Conservation (phyloP, 2,113 vertebrate genomes). For the Anolis carolinensis region DNA sequence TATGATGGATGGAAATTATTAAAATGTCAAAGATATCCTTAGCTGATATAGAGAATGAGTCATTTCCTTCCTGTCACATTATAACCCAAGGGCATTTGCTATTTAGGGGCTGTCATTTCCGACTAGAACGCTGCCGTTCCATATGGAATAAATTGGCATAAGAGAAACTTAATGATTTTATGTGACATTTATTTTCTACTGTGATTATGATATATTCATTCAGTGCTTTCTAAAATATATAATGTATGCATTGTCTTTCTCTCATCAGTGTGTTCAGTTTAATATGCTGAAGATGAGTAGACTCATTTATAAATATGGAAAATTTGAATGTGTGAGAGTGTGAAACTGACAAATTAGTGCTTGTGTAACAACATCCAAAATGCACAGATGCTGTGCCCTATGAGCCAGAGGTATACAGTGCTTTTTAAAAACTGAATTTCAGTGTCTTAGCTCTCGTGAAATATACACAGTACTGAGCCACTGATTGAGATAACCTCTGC, state of each 20-base stretch:
- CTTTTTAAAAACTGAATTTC: not conserved
- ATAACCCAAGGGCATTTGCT: conserved; percentile 49
- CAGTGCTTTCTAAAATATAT: not conserved
- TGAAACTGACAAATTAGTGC: not conserved
- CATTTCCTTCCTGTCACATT: conserved; percentile 36
- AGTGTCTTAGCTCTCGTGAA: not conserved
- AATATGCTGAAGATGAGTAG: not conserved
- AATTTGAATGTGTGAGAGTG: not conserved
- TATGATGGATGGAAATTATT: conserved; percentile 47
- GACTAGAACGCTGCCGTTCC: conserved; percentile 26
- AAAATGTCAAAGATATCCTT: conserved; percentile 48
- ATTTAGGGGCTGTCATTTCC: conserved; percentile 55
- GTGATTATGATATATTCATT: conserved; percentile 31
- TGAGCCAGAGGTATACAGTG: not conserved
- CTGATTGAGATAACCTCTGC: not conserved
- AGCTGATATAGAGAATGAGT: conserved; percentile 44
- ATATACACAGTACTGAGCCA: not conserved
- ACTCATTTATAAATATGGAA: not conserved
- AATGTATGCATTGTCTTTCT: conserved; percentile 20
- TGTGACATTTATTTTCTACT: conserved; percentile 38
- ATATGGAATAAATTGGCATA: conserved; percentile 32
- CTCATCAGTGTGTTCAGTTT: not conserved
- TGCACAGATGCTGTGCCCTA: not conserved
- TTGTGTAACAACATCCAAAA: not conserved
- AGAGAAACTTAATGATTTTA: conserved; percentile 37